Percentiles rank a stretch among this genome's conserved stretches.
phyloP scores from a whole-genome alignment of 2,888 invertebrate species.

The Apantesis nais region DNA sequence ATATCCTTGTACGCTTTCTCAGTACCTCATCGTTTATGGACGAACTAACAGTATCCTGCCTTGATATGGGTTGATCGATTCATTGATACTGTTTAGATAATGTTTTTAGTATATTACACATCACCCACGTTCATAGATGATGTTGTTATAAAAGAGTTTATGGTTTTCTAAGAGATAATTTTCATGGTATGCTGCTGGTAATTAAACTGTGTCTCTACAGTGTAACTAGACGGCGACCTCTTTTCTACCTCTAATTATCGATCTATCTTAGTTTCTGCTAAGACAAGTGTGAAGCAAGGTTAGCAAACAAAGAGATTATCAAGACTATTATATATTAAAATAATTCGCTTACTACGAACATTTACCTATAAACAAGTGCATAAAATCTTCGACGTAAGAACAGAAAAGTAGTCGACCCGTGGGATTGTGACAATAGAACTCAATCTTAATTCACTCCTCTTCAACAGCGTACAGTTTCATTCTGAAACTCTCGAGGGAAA shows the following conservation, averaged over 20 bases:
- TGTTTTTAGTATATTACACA: background rate
- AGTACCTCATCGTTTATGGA: constrained; percentile 1
- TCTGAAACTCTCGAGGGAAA: constrained; percentile 8
- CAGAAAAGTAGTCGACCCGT: constrained; percentile 4
- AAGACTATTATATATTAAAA: background rate
- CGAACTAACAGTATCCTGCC: background rate
- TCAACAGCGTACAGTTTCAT: constrained; percentile 12
- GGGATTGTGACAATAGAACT: constrained; percentile 12
- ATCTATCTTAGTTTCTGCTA: too few relatives aligned
- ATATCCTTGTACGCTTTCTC: background rate
- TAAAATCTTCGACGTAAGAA: constrained; percentile 6
- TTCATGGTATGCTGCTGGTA: too few relatives aligned
- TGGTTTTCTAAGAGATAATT: too few relatives aligned
- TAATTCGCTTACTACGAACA: background rate
- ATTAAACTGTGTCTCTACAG: too few relatives aligned
- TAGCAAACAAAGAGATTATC: too few relatives aligned
- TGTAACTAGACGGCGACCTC: too few relatives aligned
- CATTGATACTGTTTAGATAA: background rate
- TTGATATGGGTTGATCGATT: background rate
- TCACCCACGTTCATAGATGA: background rate
- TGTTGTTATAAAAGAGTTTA: background rate
- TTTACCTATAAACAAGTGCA: background rate
- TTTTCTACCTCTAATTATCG: too few relatives aligned
- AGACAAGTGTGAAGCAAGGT: background rate
- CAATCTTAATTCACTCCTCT: constrained; percentile 19